Evolutionary conservation across 2,113 vertebrate genomes (phyloP).

Genomic region (Leucoraja erinaceus): DNA sequence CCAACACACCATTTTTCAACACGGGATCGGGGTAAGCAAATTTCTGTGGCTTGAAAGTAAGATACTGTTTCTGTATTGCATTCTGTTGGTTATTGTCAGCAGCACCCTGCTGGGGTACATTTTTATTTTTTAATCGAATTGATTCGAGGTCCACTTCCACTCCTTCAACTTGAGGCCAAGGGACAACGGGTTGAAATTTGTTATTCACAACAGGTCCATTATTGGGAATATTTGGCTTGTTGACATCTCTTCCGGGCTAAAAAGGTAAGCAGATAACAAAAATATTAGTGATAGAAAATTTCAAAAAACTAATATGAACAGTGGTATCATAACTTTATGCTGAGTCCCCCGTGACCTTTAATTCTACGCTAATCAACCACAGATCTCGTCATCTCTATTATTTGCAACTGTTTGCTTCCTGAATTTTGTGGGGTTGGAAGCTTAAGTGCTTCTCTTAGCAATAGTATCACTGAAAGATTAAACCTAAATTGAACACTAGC

Average conservation of each 20-base stretch:
- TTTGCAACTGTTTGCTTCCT: background rate
- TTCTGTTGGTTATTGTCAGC: conserved; percentile 65
- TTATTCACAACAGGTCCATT: conserved; percentile 61
- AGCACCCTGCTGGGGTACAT: conserved; percentile 49
- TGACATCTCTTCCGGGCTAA: conserved; percentile 67
- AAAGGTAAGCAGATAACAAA: conserved; percentile 41
- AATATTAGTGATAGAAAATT: background rate
- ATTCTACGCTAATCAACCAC: background rate
- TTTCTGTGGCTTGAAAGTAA: conserved; percentile 85
- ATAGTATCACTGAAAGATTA: background rate
- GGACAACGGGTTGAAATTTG: conserved; percentile 84
- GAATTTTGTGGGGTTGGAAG: background rate
- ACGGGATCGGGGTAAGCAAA: conserved; percentile 71
- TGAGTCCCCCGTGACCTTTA: background rate
- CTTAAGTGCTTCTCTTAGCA: background rate
- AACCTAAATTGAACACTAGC: background rate
- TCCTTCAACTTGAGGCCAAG: conserved; percentile 95
- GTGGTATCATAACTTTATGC: background rate
- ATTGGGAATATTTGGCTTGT: conserved; percentile 60
- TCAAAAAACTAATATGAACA: background rate
- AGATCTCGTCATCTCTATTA: background rate
- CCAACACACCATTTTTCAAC: conserved; percentile 69
- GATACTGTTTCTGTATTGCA: conserved; percentile 81
- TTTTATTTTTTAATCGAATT: conserved; percentile 77
- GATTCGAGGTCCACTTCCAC: conserved; percentile 92